These are phyloP conservation scores for Electrophaes corylata DNA, from an alignment of 2,888 invertebrate genomes.

Conservation along the genomic window DNA sequence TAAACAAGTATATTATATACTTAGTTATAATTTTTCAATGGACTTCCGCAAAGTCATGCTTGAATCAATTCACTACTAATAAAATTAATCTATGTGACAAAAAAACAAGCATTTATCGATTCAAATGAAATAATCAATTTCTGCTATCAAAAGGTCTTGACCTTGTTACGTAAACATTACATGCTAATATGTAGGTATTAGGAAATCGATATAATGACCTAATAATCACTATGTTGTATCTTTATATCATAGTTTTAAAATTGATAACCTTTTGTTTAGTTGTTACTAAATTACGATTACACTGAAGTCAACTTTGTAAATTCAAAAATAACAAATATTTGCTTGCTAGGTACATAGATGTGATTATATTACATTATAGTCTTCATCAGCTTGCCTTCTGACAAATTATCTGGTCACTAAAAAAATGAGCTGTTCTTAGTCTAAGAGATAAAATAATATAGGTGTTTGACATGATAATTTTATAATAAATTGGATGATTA, in stretches of 20 bases:
- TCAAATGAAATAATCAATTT: not conserved
- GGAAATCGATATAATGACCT: not conserved
- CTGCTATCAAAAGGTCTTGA: constrained; percentile 16
- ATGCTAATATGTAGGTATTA: not conserved
- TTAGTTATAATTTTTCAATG: too few relatives aligned
- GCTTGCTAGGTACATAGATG: not conserved
- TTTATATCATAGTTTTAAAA: constrained; percentile 2
- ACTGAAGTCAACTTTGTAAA: not conserved
- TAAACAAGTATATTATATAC: too few relatives aligned
- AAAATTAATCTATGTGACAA: not conserved
- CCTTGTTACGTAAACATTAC: constrained; percentile 11
- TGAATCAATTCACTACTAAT: too few relatives aligned
- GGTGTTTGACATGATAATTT: constrained; percentile 12
- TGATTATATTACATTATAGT: not conserved
- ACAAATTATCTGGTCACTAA: not conserved
- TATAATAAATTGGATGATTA: constrained; percentile 8
- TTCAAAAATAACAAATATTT: not conserved
- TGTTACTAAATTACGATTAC: not conserved
- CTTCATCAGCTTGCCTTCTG: not conserved
- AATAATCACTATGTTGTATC: not conserved
- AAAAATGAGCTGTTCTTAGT: not conserved
- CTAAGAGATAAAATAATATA: not conserved
- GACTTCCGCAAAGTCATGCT: too few relatives aligned
- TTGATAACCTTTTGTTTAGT: constrained; percentile 14
- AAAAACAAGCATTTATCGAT: not conserved